Evolutionary conservation across 2,113 vertebrate species (phyloP), one percentile per base, ranked within the genome.

Genomic region (Morone saxatilis): DNA sequence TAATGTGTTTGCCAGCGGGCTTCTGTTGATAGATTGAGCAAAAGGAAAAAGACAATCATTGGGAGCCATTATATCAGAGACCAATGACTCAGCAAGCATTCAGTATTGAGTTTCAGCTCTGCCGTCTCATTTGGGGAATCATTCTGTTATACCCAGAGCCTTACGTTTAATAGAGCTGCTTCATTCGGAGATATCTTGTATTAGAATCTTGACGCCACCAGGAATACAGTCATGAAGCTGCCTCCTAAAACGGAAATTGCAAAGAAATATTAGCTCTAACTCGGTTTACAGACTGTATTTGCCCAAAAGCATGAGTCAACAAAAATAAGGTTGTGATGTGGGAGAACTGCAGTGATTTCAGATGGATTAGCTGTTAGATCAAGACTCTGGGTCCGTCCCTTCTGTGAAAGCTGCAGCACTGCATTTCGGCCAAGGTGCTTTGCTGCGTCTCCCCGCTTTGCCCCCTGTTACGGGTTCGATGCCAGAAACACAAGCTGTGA

Each of bases 21-120:
- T 5, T 25, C 53, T 78, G 75, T 63, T 59, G 59, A 91, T 83
- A 14, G 70, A 86, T 81, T 51, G 69, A 70, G 65, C 22, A 57
- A 71, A 71, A 60, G 31, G 36, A 43, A 80, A 80, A 81, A 88
- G 86, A 91, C 86, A 88, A 93, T 92, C 90, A 86, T 73, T 61
- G 76, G 76, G 70, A 80, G 22, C 19, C 81, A 63, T 83, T 86
- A 66, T 56, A 74, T 86, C 45, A 78, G 54, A 88, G 78, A 81
- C 76, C 80, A 76, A 66, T 70, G 88, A 87, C 74, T 90, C 86
- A 61, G 85, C 80, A 17, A 78, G 53, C 57, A 10, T 68, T 70
- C 50, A n/a, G 66, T 63, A 56, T 75, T 84, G 75, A 84, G 73
- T 88, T 88, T 66, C 63, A 31, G 67, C 75, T 86, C 78, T 60